Evolutionary conservation across 1,140 invertebrate genomes (phyloP).

Genomic region (Heliothis subflexa): DNA sequence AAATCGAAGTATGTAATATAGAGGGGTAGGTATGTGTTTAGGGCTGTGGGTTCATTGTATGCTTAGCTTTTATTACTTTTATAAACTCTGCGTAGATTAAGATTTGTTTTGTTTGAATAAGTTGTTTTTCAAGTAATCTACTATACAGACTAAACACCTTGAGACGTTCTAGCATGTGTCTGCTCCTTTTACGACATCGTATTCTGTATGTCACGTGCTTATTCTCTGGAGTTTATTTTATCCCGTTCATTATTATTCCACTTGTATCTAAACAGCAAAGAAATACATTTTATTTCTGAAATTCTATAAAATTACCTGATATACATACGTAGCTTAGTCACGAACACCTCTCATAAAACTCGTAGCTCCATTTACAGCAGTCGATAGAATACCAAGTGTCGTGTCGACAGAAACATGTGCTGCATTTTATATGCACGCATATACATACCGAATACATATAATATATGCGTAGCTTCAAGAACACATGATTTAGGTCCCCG

Average conservation of each 20-base stretch:
- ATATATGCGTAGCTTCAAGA: too few species aligned
- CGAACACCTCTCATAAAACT: neutral
- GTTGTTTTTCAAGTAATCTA: too few species aligned
- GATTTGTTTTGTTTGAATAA: too few species aligned
- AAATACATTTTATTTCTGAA: neutral
- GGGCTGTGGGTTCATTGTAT: conserved; percentile 1
- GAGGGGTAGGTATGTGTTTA: neutral
- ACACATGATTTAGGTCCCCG: too few species aligned
- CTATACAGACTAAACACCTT: too few species aligned
- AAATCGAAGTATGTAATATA: neutral
- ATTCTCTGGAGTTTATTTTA: too few species aligned
- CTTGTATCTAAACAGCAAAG: neutral
- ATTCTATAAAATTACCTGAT: neutral
- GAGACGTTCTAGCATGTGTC: too few species aligned
- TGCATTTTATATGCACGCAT: neutral
- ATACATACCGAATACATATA: neutral
- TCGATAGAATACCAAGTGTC: conserved; percentile 1
- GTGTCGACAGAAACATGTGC: neutral
- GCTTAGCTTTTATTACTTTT: too few species aligned
- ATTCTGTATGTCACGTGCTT: too few species aligned
- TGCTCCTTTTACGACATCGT: too few species aligned
- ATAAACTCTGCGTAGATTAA: too few species aligned
- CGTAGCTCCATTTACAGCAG: neutral
- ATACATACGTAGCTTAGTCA: neutral
- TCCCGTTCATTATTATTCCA: too few species aligned